phyloP scores from a whole-genome alignment of 2,113 vertebrate genomes.

The Callionymus lyra region DNA sequence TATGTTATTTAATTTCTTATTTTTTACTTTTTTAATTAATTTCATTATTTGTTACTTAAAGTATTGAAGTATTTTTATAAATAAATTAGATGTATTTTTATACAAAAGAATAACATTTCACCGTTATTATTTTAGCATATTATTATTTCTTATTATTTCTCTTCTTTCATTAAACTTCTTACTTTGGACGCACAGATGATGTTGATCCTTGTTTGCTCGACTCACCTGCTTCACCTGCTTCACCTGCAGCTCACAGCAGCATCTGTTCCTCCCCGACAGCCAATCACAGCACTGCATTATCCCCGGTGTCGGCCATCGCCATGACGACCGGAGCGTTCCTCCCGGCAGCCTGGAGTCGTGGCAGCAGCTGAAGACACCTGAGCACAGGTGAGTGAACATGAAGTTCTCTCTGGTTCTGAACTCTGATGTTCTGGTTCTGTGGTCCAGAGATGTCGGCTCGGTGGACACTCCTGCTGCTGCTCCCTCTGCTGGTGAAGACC shows the following conservation, averaged over 20 bases:
- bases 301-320: constrained; percentile 45
- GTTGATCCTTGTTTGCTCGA: not conserved
- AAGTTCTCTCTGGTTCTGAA: not conserved
- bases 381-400: not conserved
- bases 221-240: constrained; percentile 1
- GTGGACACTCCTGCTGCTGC: constrained; percentile 29
- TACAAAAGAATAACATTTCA: too few relatives aligned
- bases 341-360: constrained; percentile 47
- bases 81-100: too few relatives aligned
- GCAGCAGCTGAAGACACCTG: constrained; percentile 22
- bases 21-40: too few relatives aligned
- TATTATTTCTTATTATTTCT: too few relatives aligned
- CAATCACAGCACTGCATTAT: constrained; percentile 44
- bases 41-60: too few relatives aligned
- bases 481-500: constrained; percentile 14
- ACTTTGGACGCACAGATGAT: not conserved
- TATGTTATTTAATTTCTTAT: too few relatives aligned
- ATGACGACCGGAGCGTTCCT: constrained; percentile 40
- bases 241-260: constrained; percentile 8
- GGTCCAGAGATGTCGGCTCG: constrained; percentile 35
- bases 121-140: too few relatives aligned
- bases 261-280: constrained; percentile 46
- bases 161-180: not conserved
- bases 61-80: too few relatives aligned
- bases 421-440: constrained; percentile 3